Base-by-base conservation (phyloP, 92 coral and sea anemone genomes). In the Nematostella vectensis region DNA sequence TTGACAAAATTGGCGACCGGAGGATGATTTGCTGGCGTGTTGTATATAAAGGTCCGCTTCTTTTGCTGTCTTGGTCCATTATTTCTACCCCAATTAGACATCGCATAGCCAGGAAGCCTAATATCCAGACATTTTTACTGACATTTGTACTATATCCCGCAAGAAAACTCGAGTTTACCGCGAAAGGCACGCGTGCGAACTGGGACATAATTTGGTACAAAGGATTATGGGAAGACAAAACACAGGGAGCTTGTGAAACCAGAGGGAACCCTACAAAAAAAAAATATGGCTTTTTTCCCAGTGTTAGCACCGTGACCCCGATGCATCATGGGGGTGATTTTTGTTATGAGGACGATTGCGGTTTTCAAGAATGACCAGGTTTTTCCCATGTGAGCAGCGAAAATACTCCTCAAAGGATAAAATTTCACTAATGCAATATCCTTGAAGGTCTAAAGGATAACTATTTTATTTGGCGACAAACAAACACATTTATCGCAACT, bases 31-130 rank as follows among this genome's bases (percentile, higher is more conserved):
- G 57, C 53, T 28, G 62, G 59, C 48, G 95, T 70, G 12, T 71
- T 75, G 57, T 85, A 85, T 31, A 85, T 66, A 50, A 85, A 85
- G 47, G 44, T 75, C 4, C 88, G 74, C 47, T 72, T 76, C 76
- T 58, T 80, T 38, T 81, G 88, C 29, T 58, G 40, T 38, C 55
- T 61, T 37, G 62, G 40, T 17, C 59, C 82, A 48, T 56, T 58
- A 30, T 55, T 61, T 62, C 48, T 51, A 43, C 67, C 55, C 63
- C 59, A 57, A 29, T 62, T 62, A 19, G 82, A 65, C 82, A 76
- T 75, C 36, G 25, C 29, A 4, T 21, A 26, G 16, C 25, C 10
- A 11, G 27, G 47, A 60, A 60, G n/a, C 25, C 8, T 10, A 17
- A 58, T 44, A 23, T 44, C 23, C 9, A 4, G 51, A 22, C 51